Base-by-base conservation (phyloP, 2,888 invertebrate genomes). In the Drosophila picticornis region DNA sequence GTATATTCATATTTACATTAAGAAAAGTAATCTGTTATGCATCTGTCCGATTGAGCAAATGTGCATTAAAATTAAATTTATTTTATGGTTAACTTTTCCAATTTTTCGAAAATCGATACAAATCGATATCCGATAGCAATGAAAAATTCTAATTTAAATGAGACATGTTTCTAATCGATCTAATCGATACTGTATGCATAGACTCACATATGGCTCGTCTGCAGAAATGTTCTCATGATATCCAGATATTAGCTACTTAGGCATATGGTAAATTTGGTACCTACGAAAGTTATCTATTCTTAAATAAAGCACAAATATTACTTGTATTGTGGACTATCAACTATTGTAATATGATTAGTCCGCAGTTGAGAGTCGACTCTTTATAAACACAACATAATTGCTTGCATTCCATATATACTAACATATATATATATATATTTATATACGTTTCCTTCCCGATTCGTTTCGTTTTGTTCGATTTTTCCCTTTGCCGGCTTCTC, bases 381-480 rank as follows among this genome's bases (percentile, higher is more conserved):
- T 46, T 46, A 25, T 25, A 25, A 46, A 16, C 46, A 46, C 46
- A 46, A 25, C 25, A 16, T 16, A 25, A 46, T 25, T 46, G 46
- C 46, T 25, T 46, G 46, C 25, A 16, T 46, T 46, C 46, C 25
- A 46, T 25, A 46, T 25, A 7, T 46, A 46, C 25, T 46, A 46
- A 46, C 46, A 46, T 25, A 46, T 25, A 46, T 25, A 46, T 25
- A 46, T 25, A 36, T 36, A 19, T 36, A 40, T 48, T 43, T 38
- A 34, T 53, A 22, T 53, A 36, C 66, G 64, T 52, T 60, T 59
- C n/a, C 48, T 40, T 55, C 53, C 58, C 40, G 52, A 56, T 63
- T 29, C 29, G 59, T 63, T 63, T 50, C 27, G 59, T 64, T 63
- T 43, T 65, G 75, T 79, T 69, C 55, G 27, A 52, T 51, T 53